Conservation (phyloP, 2,113 vertebrate genomes). For the Anguilla japonica region DNA sequence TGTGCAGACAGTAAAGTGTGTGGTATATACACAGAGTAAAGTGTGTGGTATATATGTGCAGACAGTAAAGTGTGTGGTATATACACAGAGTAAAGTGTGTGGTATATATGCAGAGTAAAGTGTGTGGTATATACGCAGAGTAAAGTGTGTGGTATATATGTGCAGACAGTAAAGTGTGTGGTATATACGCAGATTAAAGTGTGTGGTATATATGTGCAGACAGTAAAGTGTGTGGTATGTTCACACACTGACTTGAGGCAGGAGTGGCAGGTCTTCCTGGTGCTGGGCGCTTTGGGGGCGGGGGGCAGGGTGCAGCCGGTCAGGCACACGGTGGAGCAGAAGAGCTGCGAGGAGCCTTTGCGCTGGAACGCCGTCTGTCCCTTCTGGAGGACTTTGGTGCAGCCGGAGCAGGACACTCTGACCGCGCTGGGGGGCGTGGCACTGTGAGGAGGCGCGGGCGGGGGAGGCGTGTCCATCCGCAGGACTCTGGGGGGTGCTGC, state of each 20-base stretch:
- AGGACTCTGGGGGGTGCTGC: constrained; percentile 59
- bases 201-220: too few relatives aligned
- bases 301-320: constrained; percentile 85
- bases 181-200: too few relatives aligned
- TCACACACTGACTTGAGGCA: constrained; percentile 81
- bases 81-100: too few relatives aligned
- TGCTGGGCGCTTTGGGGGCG: constrained; percentile 62
- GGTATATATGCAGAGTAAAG: too few relatives aligned
- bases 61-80: too few relatives aligned
- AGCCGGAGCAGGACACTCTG: constrained; percentile 91
- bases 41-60: too few relatives aligned
- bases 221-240: neutral
- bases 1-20: too few relatives aligned
- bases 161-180: too few relatives aligned
- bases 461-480: constrained; percentile 39
- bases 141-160: too few relatives aligned
- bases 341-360: constrained; percentile 97
- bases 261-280: constrained; percentile 84
- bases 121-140: too few relatives aligned
- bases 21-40: too few relatives aligned
- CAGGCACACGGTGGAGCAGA: constrained; percentile 96
- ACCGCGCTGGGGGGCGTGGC: constrained; percentile 58
- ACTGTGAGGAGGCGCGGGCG: constrained; percentile 56
- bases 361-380: constrained; percentile 97
- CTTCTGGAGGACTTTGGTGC: constrained; percentile 93